Conservation (phyloP, 2,888 invertebrate species). For the Tipula confusa region DNA sequence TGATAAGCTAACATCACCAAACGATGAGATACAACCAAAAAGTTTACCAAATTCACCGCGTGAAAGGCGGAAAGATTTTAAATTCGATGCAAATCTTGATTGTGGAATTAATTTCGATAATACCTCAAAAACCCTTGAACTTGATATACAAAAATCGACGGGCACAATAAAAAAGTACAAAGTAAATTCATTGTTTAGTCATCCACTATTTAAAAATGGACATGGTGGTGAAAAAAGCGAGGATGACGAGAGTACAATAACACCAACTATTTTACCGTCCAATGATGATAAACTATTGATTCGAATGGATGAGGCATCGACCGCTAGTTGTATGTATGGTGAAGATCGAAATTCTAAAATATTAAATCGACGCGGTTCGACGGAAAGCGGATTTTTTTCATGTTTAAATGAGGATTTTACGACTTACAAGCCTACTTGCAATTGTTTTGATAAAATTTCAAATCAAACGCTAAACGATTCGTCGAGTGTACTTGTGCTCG, state of each 20-base stretch:
- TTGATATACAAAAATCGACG: conserved; percentile 36
- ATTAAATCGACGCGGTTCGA: conserved; percentile 74
- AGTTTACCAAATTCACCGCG: conserved; percentile 55
- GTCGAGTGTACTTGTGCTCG: conserved; percentile 56
- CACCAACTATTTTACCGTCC: conserved; percentile 33
- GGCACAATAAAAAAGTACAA: conserved; percentile 50
- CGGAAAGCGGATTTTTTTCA: conserved; percentile 86
- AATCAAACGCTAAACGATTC: conserved; percentile 45
- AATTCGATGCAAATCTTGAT: neutral
- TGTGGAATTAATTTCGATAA: neutral
- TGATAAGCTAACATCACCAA: conserved; percentile 39
- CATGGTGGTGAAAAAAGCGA: conserved; percentile 33
- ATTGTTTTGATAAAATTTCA: conserved; percentile 43
- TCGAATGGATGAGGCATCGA: conserved; percentile 5
- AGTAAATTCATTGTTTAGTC: conserved; percentile 57
- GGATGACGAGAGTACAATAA: conserved; percentile 34
- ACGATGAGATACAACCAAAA: conserved; percentile 45
- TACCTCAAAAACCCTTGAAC: conserved; percentile 36
- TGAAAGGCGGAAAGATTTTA: conserved; percentile 44
- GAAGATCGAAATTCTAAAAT: conserved; percentile 41
- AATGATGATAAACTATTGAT: conserved; percentile 28
- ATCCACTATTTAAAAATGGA: conserved; percentile 53
- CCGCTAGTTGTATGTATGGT: conserved; percentile 34
- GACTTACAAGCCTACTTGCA: conserved; percentile 43
- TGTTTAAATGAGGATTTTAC: conserved; percentile 75